Base-by-base conservation (phyloP, 2,888 invertebrate genomes). In the Oxycera nigricornis region DNA sequence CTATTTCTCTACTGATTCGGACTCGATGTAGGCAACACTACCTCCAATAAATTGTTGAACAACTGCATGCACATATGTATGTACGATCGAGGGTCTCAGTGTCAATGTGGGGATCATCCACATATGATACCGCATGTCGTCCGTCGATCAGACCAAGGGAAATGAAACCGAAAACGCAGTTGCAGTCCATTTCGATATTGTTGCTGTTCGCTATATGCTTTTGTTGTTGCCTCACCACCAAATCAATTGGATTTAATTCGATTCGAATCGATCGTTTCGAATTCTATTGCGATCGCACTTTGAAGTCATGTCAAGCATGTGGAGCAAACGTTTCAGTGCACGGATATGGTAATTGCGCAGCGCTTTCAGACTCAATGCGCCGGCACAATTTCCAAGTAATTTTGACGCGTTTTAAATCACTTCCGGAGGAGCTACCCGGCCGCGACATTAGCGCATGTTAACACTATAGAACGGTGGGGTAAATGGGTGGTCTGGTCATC, bases 131-230 rank as follows among this genome's bases (percentile, higher is more conserved):
- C n/a, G n/a, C n/a, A n/a, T n/a, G n/a, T n/a, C n/a, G n/a, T n/a
- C n/a, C n/a, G n/a, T n/a, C n/a, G n/a, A n/a, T n/a, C n/a, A n/a
- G n/a, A n/a, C 24, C 24, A 24, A 9, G 52, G 11, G 22, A 55
- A 55, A 55, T 24, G 52, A 55, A 55, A 55, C 24, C 22, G 24
- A 55, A 55, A 55, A 55, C 52, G 17, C 52, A 55, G 11, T 55
- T 55, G 52, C 52, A 55, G 52, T 22, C 20, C 24, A 11, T 24
- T 46, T 14, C 46, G 4, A n/a, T n/a, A n/a, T n/a, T n/a, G 46
- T 14, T 3, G 14, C 46, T 46, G 11, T 46, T 46, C 6, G 17
- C 6, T 14, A 35, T 46, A 17, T 46, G 14, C 17, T 7, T 46
- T 46, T 46, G 6, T 3, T 46, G 46, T 46, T 46, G 4, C 46